These are phyloP conservation scores for Hozukius guyotensis DNA, from an alignment of 2,797 vertebrate genomes.

Conservation along the genomic window DNA sequence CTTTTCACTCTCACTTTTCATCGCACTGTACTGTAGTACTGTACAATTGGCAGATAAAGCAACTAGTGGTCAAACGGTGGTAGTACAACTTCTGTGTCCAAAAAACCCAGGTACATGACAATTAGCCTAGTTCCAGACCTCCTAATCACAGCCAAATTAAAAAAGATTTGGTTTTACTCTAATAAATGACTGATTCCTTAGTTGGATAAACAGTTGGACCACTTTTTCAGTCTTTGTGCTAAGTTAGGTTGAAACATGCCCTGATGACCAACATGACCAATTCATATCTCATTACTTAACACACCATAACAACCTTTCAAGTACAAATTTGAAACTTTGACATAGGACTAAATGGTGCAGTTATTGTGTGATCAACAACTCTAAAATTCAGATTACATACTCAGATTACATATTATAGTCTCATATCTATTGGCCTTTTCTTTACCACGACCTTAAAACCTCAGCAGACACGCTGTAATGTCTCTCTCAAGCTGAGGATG, in stretches of 20 bases:
- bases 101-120: too few relatives aligned
- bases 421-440: not conserved
- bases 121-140: too few relatives aligned
- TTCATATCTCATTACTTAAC: not conserved
- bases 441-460: not conserved
- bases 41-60: not conserved
- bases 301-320: not conserved
- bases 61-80: not conserved
- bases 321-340: not conserved
- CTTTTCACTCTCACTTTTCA: not conserved
- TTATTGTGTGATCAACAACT: not conserved
- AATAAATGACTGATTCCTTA: too few relatives aligned
- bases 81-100: too few relatives aligned
- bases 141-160: too few relatives aligned
- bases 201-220: too few relatives aligned
- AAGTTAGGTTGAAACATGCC: not conserved
- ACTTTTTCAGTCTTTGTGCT: too few relatives aligned
- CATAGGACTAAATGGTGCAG: not conserved
- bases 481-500: not conserved
- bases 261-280: not conserved
- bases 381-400: not conserved
- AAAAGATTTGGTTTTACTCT: too few relatives aligned
- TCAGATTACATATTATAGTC: too few relatives aligned
- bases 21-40: not conserved
- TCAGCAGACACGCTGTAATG: not conserved